These are phyloP conservation scores for Helicoverpa zea DNA, from an alignment of 1,140 invertebrate species.

Conservation along the genomic window DNA sequence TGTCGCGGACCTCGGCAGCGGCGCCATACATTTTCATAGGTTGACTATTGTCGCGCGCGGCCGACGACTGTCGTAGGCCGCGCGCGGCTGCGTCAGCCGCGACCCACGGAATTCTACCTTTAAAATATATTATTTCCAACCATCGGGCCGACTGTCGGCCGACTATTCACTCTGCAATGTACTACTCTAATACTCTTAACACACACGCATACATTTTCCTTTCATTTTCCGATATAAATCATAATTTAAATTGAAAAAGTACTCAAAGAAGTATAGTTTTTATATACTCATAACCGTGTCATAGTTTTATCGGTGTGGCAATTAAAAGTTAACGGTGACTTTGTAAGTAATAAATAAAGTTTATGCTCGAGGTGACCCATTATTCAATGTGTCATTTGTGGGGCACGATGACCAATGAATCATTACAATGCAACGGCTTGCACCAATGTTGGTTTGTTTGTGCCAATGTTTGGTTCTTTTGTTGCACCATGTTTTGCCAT, in stretches of 20 bases:
- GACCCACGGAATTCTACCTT: too few relatives aligned
- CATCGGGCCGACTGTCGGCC: too few relatives aligned
- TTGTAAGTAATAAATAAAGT: constrained; percentile 13
- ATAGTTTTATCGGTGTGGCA: background rate
- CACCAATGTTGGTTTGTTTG: background rate
- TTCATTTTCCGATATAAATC: background rate
- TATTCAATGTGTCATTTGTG: constrained; percentile 14
- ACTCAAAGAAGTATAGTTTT: background rate
- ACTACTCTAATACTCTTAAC: too few relatives aligned
- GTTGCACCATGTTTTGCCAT: background rate
- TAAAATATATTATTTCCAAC: too few relatives aligned
- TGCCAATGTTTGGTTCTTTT: background rate
- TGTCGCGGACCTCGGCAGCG: too few relatives aligned
- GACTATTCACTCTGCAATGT: too few relatives aligned
- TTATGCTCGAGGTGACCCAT: constrained; percentile 16
- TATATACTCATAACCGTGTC: constrained; percentile 5
- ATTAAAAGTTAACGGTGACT: constrained; percentile 9
- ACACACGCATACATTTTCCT: background rate
- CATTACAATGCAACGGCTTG: constrained; percentile 12
- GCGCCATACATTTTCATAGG: too few relatives aligned
- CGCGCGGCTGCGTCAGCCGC: too few relatives aligned
- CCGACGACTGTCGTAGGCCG: too few relatives aligned
- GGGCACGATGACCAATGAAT: constrained; percentile 10
- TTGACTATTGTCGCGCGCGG: too few relatives aligned
- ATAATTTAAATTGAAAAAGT: constrained; percentile 6